Conservation (phyloP, 1,140 invertebrate genomes). For the Danaus melanippus region DNA sequence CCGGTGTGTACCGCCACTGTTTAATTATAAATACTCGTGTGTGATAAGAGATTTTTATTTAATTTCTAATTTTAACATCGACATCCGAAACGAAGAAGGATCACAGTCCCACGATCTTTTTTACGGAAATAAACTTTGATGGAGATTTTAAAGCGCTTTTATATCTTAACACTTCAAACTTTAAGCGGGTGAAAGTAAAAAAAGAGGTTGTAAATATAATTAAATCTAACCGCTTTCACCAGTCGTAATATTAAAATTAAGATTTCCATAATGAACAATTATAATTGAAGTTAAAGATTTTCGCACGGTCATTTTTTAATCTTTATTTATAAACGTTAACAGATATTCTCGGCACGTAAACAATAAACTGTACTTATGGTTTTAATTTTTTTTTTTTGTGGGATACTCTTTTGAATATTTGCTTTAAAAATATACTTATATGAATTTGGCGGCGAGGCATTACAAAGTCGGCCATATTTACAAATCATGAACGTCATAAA, state of each 20-base stretch:
- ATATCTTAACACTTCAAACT: background rate
- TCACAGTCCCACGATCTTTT: constrained; percentile 7
- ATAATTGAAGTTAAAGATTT: too few species aligned
- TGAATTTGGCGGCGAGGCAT: too few species aligned
- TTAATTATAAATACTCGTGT: constrained; percentile 43
- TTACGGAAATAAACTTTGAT: background rate
- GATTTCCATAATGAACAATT: too few species aligned
- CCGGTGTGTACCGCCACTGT: constrained; percentile 41
- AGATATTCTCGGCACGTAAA: background rate
- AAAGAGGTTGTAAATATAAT: constrained; percentile 1
- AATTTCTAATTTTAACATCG: constrained; percentile 5
- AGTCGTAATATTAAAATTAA: background rate
- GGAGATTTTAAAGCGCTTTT: constrained; percentile 3
- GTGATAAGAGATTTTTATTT: constrained; percentile 12
- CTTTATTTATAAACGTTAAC: constrained; percentile 2
- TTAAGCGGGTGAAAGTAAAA: constrained; percentile 4
- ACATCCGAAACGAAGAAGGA: constrained; percentile 1
- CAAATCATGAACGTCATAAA: constrained; percentile 7
- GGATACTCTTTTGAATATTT: too few species aligned
- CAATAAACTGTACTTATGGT: too few species aligned
- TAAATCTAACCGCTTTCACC: constrained; percentile 2
- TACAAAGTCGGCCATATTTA: too few species aligned
- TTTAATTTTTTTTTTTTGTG: too few species aligned
- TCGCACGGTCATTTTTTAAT: background rate
- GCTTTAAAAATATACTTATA: too few species aligned